These are phyloP conservation scores for Nicator chloris DNA, from an alignment of 2,113 vertebrate species.

Conservation along the genomic window DNA sequence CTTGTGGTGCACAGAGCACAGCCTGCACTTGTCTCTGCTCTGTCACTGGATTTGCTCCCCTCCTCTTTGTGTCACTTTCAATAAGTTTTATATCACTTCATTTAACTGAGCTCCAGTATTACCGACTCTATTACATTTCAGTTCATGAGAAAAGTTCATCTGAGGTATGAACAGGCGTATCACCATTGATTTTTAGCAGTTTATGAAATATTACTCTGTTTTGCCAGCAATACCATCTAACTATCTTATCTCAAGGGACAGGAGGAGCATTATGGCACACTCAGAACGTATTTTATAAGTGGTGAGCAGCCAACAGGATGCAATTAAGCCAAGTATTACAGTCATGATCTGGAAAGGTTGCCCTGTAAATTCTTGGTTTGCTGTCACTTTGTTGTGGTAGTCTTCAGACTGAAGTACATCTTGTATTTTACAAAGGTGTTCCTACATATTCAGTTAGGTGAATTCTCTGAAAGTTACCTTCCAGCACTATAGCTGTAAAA, in stretches of 20 bases:
- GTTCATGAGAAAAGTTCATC: constrained; percentile 15
- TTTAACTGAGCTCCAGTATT: background rate
- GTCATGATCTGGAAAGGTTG: background rate
- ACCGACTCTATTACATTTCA: background rate
- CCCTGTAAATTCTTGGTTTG: background rate
- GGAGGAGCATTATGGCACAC: background rate
- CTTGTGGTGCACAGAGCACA: background rate
- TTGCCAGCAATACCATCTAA: constrained; percentile 29
- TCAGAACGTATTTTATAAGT: background rate
- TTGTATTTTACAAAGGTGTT: background rate
- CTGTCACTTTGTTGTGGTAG: background rate
- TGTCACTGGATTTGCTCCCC: background rate
- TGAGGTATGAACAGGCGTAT: background rate
- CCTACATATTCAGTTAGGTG: background rate
- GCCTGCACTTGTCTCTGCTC: background rate
- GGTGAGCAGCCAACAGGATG: background rate
- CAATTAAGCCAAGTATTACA: constrained; percentile 9
- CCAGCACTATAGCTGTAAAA: background rate
- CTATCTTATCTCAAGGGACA: background rate
- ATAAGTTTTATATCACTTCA: background rate
- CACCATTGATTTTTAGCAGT: constrained; percentile 23
- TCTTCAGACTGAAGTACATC: background rate
- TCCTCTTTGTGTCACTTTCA: background rate
- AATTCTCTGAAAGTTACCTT: background rate
- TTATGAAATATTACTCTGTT: constrained; percentile 27